Evolutionary conservation across 2,888 invertebrate genomes (phyloP).

Genomic region (Neelides folsomi): DNA sequence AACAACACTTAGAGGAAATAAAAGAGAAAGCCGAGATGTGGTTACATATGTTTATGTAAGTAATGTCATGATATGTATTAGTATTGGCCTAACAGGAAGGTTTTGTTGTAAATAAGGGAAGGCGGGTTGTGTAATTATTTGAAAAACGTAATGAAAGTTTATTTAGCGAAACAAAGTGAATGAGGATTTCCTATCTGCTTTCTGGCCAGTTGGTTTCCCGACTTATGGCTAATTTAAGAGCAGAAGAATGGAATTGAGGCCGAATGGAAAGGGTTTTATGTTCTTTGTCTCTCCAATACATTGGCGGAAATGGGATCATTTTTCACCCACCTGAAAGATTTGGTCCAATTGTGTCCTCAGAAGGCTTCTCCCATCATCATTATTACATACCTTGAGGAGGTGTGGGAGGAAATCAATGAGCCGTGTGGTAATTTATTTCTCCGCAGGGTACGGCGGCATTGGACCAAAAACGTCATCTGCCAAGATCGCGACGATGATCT

Average conservation of each 20-base stretch:
- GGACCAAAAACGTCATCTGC: slow-evolving; percentile 33
- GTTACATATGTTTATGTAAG: too few relatives aligned
- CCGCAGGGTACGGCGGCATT: slow-evolving; percentile 32
- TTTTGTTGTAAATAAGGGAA: neutral
- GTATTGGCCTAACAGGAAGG: too few relatives aligned
- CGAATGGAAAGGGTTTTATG: neutral
- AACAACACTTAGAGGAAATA: too few relatives aligned
- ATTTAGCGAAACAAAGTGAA: slow-evolving; percentile 26
- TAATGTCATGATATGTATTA: too few relatives aligned
- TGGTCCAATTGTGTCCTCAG: neutral
- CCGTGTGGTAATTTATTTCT: slow-evolving; percentile 29
- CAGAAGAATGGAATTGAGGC: slow-evolving; percentile 4
- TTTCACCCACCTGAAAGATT: too few relatives aligned
- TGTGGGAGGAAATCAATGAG: slow-evolving; percentile 27
- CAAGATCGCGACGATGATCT: slow-evolving; percentile 32
- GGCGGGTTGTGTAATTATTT: slow-evolving; percentile 8
- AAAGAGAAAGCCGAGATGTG: too few relatives aligned
- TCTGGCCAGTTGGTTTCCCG: slow-evolving; percentile 15
- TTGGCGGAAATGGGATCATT: too few relatives aligned
- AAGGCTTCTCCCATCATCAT: neutral
- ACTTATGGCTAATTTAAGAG: slow-evolving; percentile 15
- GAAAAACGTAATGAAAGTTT: slow-evolving; percentile 22
- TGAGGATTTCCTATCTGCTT: slow-evolving; percentile 23
- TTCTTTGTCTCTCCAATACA: neutral
- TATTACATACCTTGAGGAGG: slow-evolving; percentile 1